Evolutionary conservation across 2,888 invertebrate species (phyloP).

Genomic region (Cheilosia impressa): DNA sequence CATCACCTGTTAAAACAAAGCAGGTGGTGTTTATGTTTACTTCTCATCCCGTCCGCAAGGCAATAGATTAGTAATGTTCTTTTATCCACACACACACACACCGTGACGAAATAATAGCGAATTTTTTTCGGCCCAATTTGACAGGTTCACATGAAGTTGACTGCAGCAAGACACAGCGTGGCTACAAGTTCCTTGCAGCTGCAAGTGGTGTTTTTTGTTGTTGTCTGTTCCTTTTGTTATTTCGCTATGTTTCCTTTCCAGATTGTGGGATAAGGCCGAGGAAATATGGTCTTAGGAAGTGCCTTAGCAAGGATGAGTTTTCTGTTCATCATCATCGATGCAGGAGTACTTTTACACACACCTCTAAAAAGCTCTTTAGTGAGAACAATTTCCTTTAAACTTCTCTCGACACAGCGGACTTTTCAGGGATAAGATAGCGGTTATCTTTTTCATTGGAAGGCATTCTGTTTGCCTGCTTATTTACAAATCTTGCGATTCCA

Average conservation of each 20-base stretch:
- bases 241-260: slow-evolving; percentile 17
- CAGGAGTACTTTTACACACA: too few relatives aligned
- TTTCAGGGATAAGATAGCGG: background rate
- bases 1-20: slow-evolving; percentile 55
- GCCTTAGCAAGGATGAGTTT: background rate
- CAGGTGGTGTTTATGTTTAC: slow-evolving; percentile 35
- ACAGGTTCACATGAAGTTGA: slow-evolving; percentile 20
- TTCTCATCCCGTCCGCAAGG: slow-evolving; percentile 7
- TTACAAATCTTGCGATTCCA: background rate
- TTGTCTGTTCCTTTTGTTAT: background rate
- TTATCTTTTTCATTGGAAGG: background rate
- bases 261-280: slow-evolving; percentile 16
- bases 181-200: slow-evolving; percentile 16
- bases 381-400: background rate
- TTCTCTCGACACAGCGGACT: background rate
- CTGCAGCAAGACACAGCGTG: background rate
- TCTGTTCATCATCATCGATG: background rate
- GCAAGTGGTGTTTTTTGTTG: background rate
- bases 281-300: background rate
- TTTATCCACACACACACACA: background rate
- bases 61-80: slow-evolving; percentile 39
- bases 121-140: slow-evolving; percentile 22
- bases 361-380: background rate
- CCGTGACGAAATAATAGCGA: slow-evolving; percentile 16
- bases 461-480: background rate